Conservation (phyloP, 2,113 vertebrate genomes). For the Lophura nycthemera region DNA sequence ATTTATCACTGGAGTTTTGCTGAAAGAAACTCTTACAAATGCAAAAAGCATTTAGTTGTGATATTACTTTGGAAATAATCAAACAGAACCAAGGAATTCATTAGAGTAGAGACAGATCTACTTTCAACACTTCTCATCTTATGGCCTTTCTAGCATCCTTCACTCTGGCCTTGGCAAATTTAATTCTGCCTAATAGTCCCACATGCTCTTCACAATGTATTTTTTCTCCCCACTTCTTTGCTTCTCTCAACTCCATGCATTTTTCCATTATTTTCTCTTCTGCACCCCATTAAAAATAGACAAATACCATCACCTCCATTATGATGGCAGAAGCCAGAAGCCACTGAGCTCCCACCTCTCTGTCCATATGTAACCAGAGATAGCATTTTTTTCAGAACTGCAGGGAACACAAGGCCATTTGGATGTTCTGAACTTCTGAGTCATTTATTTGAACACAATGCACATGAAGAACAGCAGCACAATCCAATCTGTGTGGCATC, state of each 20-base stretch:
- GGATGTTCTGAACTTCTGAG: not conserved
- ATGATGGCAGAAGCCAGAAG: not conserved
- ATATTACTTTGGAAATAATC: not conserved
- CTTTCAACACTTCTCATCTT: not conserved
- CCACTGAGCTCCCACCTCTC: not conserved
- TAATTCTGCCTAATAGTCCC: not conserved
- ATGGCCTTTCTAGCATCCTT: accelerated
- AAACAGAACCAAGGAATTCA: not conserved
- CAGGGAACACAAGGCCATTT: not conserved
- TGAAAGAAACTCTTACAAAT: not conserved
- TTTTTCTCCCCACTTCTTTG: not conserved
- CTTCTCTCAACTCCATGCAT: not conserved
- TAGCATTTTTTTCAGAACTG: not conserved
- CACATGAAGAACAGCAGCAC: not conserved
- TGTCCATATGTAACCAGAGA: not conserved
- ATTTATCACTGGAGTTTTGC: not conserved
- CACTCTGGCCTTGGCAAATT: not conserved
- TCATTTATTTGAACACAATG: not conserved
- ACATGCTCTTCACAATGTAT: accelerated
- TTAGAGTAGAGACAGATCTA: not conserved
- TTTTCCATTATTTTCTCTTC: not conserved
- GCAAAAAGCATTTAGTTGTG: not conserved
- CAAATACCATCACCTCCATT: not conserved
- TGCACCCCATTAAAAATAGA: not conserved
- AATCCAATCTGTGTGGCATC: not conserved